Evolutionary conservation across 2,888 invertebrate species (phyloP).

Genomic region (Junonia oenone): DNA sequence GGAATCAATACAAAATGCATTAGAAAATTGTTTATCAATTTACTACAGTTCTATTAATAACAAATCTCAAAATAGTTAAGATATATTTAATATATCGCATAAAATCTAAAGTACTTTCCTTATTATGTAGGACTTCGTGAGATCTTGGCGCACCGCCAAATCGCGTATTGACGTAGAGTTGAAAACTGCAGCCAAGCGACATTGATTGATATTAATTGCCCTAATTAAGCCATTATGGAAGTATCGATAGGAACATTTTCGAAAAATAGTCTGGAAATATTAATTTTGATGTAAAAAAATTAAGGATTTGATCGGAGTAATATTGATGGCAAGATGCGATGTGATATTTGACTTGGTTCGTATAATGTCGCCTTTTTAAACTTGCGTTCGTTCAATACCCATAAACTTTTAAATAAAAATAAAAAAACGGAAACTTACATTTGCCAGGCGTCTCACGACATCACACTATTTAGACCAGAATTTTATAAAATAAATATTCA

Average conservation of each 20-base stretch:
- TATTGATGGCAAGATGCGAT: no score
- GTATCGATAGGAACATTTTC: neutral
- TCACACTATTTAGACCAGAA: no score
- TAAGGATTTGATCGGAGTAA: no score
- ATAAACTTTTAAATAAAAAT: no score
- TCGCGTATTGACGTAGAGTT: slow-evolving; percentile 8
- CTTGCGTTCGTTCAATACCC: no score
- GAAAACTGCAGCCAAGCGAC: slow-evolving; percentile 26
- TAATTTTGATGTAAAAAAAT: neutral
- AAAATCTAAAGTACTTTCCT: slow-evolving; percentile 20
- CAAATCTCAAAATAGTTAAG: slow-evolving; percentile 7
- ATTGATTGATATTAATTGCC: slow-evolving; percentile 25
- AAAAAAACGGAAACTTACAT: no score
- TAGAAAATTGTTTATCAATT: no score
- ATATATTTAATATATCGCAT: slow-evolving; percentile 5
- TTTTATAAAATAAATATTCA: no score
- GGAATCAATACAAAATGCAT: no score
- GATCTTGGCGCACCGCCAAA: slow-evolving; percentile 18
- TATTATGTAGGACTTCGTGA: slow-evolving; percentile 14
- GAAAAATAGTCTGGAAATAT: neutral
- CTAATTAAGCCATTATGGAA: slow-evolving; percentile 18
- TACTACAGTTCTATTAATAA: neutral
- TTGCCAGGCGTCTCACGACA: no score
- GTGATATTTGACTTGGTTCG: no score
- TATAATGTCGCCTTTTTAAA: no score